phyloP scores from a whole-genome alignment of 2,113 vertebrate genomes.

The Ancistrus triradiatus region DNA sequence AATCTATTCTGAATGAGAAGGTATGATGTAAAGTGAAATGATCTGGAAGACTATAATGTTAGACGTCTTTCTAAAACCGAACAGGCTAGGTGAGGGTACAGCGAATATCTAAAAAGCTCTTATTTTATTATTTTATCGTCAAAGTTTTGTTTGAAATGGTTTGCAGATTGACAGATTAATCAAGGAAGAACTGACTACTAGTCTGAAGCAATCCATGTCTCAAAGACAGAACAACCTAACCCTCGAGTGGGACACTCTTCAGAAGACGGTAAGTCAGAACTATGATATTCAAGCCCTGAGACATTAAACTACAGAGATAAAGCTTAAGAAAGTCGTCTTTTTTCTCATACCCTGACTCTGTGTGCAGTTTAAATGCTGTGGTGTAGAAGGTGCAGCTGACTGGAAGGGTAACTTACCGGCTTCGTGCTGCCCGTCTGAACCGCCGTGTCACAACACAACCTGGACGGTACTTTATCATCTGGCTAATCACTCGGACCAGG shows the following conservation, averaged over 20 bases:
- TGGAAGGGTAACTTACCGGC: conserved; percentile 19
- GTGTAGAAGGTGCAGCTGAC: conserved; percentile 41
- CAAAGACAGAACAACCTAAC: background rate
- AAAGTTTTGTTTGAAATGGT: no score
- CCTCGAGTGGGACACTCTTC: conserved; percentile 57
- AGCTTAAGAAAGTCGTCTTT: background rate
- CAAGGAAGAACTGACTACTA: background rate
- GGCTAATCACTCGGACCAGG: no score
- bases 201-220: background rate
- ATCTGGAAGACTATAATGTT: no score
- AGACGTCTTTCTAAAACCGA: no score
- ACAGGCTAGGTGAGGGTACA: no score
- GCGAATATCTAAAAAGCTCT: no score
- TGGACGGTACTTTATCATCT: fast-evolving
- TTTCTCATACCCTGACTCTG: no score
- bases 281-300: background rate
- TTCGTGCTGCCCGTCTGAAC: conserved; percentile 10
- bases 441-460: fast-evolving
- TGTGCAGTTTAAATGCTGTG: conserved; percentile 64
- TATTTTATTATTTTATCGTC: no score
- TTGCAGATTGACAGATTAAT: conserved; percentile 40
- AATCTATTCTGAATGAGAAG: no score
- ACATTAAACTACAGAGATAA: background rate
- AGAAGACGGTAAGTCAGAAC: conserved; percentile 43
- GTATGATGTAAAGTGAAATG: no score